Evolutionary conservation across 2,888 invertebrate species (phyloP).

Genomic region (Clivina fossor): DNA sequence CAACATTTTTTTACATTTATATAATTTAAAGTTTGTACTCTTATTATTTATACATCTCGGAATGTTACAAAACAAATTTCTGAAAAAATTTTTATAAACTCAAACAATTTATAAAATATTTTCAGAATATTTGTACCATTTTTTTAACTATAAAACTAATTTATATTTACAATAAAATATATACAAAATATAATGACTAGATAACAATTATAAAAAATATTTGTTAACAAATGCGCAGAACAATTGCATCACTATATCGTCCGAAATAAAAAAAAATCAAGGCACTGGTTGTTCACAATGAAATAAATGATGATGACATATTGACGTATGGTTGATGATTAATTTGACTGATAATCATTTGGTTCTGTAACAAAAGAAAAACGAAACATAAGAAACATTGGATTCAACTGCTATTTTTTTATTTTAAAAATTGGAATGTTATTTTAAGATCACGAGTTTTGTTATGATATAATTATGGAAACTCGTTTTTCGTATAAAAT

Average conservation of each 20-base stretch:
- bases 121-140: conserved; percentile 10
- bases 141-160: conserved; percentile 1
- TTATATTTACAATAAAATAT: conserved; percentile 23
- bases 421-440: too few relatives aligned
- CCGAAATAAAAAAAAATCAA: conserved; percentile 50
- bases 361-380: conserved; percentile 43
- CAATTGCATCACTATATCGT: conserved; percentile 48
- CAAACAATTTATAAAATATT: too few relatives aligned
- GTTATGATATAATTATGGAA: conserved; percentile 24
- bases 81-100: too few relatives aligned
- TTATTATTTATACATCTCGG: too few relatives aligned
- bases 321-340: too few relatives aligned
- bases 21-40: too few relatives aligned
- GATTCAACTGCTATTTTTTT: conserved; percentile 35
- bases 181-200: conserved; percentile 31
- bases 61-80: conserved; percentile 15
- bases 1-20: too few relatives aligned
- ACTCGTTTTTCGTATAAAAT: too few relatives aligned
- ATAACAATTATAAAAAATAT: conserved; percentile 28
- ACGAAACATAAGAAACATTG: conserved; percentile 45
- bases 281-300: conserved; percentile 45
- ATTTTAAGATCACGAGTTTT: conserved; percentile 25
- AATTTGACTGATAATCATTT: conserved; percentile 39
- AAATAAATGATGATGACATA: conserved; percentile 38
- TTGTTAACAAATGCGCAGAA: conserved; percentile 39